phyloP scores from a whole-genome alignment of 2,113 vertebrate genomes.

The Clarias gariepinus region DNA sequence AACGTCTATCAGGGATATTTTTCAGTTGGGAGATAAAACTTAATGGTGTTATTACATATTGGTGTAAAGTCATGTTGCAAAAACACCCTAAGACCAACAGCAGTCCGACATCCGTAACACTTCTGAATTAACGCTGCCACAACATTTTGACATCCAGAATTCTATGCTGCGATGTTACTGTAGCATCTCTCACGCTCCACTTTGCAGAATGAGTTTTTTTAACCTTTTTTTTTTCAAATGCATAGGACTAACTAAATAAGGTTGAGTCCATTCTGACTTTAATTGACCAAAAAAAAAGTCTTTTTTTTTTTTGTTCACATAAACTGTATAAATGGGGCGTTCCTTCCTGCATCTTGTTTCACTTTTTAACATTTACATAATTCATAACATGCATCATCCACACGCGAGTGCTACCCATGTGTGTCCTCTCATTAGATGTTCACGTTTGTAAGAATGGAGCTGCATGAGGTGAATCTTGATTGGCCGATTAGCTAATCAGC shows the following conservation, averaged over 20 bases:
- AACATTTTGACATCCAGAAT: too few relatives aligned
- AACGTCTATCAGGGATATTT: too few relatives aligned
- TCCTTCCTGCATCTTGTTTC: neutral
- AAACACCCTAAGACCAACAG: too few relatives aligned
- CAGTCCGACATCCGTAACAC: too few relatives aligned
- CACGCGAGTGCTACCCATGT: neutral
- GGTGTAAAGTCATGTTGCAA: too few relatives aligned
- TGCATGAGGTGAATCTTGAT: conserved; percentile 1
- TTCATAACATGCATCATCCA: neutral
- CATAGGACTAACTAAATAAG: neutral
- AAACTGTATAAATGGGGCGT: too few relatives aligned
- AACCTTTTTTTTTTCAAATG: neutral
- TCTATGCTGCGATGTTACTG: too few relatives aligned
- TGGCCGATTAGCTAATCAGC: conserved; percentile 30
- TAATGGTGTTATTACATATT: too few relatives aligned
- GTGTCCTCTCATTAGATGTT: neutral
- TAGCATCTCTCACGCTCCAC: neutral
- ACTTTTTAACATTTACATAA: neutral
- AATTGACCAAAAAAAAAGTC: neutral
- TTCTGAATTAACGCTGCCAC: too few relatives aligned
- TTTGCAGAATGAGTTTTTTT: neutral
- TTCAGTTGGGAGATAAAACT: too few relatives aligned
- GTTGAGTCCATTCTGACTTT: neutral
- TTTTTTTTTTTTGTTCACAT: neutral
- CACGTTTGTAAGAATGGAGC: neutral